A percentile compares a stretch with the other conserved stretches of the same genome.
Conservation (phyloP, 53 echinoderm and acorn worm genomes). For the Crossaster papposus region DNA sequence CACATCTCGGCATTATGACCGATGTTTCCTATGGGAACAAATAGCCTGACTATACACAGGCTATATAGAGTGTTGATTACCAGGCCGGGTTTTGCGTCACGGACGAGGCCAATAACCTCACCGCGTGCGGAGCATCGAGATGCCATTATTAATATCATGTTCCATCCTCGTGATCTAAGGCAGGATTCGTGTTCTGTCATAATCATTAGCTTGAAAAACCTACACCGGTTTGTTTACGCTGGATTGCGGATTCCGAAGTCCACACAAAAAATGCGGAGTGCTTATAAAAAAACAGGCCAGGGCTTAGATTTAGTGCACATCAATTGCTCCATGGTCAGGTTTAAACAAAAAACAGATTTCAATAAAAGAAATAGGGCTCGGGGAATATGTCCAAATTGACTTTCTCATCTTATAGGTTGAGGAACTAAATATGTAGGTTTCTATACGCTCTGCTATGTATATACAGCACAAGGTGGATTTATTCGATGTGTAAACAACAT, state of each 20-base stretch:
- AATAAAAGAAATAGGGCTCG: neutral
- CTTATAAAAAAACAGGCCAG: neutral
- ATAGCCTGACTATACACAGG: neutral
- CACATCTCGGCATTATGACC: no score
- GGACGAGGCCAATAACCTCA: conserved; percentile 3
- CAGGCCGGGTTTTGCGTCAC: neutral
- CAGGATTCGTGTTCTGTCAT: conserved; percentile 46
- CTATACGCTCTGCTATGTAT: neutral
- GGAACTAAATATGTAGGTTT: neutral
- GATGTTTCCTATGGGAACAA: neutral
- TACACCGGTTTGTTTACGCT: conserved; percentile 28
- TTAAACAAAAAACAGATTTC: neutral
- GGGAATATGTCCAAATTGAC: neutral
- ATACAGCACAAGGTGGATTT: no score
- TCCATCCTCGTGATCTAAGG: conserved; percentile 42
- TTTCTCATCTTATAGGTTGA: neutral
- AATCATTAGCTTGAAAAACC: conserved; percentile 37
- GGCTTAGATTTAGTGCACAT: neutral
- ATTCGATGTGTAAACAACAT: no score
- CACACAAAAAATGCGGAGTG: neutral
- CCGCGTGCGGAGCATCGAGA: conserved; percentile 23
- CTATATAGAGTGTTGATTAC: neutral
- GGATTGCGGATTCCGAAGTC: conserved; percentile 30
- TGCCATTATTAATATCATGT: conserved; percentile 42
- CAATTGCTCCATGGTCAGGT: no score